Evolutionary conservation across 2,797 vertebrate genomes (phyloP), one percentile per base, ranked within the genome.

Genomic region (Bryconaethiops microstoma): DNA sequence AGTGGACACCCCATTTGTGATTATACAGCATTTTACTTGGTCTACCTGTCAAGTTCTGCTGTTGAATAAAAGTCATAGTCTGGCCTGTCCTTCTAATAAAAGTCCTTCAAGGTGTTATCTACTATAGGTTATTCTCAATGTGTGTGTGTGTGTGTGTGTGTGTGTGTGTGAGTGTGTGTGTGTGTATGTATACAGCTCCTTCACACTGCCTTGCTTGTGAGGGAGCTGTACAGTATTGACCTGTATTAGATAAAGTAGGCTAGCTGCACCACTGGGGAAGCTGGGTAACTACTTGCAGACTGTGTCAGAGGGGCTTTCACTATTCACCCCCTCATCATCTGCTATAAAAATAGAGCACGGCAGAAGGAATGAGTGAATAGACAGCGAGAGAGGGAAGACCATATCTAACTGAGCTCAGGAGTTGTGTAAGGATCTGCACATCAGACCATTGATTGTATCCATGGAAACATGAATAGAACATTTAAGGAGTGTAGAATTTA

Each of bases 241-340:
- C 85, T 88, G 85, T 87, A 85, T 88, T 84, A 84, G 48, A 35
- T 48, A 84, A 87, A 88, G 78, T 85, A 86, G 86, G 84, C 79
- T 88, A 84, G 57, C 52, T 52, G 70, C 54, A 73, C 77, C 81
- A 45, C 68, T 83, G 75, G 86, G 86, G 77, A 84, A 79, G 52
- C 60, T 82, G 77, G 77, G 79, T 63, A 85, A 83, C 62, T 76
- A 83, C 81, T 79, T 79, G 65, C 85, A 78, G 73, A 70, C 59
- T 83, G 82, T 79, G 54, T 87, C 76, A 86, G 83, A 86, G 75
- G 80, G 85, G 85, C 79, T 85, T 85, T 82, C 77, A 85, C 73
- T 75, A 50, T 78, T 74, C 81, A 71, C 29, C 67, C 69, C 57
- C 70, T 70, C 82, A 85, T 83, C 77, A 81, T 81, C 81, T 81